A percentile compares a stretch with the other conserved stretches of the same genome.
These are phyloP conservation scores for Actenoides lindsayi DNA, from an alignment of 2,113 vertebrate species.

Conservation along the genomic window DNA sequence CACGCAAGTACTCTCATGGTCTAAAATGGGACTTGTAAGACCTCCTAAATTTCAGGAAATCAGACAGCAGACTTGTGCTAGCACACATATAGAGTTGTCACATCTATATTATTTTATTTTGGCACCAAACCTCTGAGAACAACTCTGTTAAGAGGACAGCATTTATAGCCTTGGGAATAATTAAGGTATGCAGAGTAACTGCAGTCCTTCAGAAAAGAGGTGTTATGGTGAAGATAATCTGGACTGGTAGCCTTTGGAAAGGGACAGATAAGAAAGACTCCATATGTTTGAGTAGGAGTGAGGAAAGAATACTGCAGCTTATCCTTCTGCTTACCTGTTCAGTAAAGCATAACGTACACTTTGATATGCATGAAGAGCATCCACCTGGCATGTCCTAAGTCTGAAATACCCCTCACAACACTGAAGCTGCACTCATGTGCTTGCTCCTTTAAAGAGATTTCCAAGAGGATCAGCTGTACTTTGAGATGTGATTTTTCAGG, in stretches of 20 bases:
- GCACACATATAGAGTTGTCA: fast-evolving
- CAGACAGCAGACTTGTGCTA: background rate
- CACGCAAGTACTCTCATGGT: background rate
- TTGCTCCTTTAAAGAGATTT: background rate
- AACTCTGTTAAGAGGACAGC: background rate
- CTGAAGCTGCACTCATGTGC: background rate
- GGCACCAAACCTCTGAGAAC: background rate
- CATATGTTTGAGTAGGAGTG: background rate
- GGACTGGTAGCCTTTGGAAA: background rate
- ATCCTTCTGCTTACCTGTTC: background rate
- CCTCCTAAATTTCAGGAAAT: background rate
- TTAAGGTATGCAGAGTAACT: background rate
- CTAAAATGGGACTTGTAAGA: background rate
- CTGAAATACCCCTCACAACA: background rate
- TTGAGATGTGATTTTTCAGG: background rate
- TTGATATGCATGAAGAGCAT: background rate
- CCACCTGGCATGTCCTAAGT: background rate
- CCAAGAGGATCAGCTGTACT: background rate
- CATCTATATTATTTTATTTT: background rate
- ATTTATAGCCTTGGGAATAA: background rate
- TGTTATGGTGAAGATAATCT: background rate
- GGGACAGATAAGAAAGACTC: background rate
- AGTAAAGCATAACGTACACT: background rate
- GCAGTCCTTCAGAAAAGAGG: background rate
- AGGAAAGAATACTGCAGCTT: background rate